Evolutionary conservation across 2,888 invertebrate species (phyloP), one percentile per base, ranked within the genome.

Genomic region (Leptinotarsa tumamoca): DNA sequence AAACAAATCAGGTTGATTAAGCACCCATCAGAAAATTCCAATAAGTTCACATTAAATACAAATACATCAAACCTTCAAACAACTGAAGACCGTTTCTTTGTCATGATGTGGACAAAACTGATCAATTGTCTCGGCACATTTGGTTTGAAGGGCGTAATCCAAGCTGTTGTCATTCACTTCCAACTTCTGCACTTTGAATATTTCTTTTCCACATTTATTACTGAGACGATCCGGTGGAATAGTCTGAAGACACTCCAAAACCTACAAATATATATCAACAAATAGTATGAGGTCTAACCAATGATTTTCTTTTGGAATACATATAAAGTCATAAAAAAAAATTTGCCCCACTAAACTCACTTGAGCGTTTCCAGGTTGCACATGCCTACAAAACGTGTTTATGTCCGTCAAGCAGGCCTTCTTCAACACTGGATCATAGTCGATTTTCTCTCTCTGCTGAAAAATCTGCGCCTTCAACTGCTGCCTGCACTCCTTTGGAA

Each of bases 391-490:
- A 76, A 92, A 92, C 63, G 90, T 90, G 78, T 91, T 90, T 33
- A 98, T 94, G 86, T 99, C 98, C 51, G 88, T 87, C 73, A 92
- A 91, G 87, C 99, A 99, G 5, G 94, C 93, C 79, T 93, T 92
- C 85, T 95, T 96, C 72, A 99, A 89, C 82, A 93, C 92, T 0
- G 96, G 95, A 89, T 98, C 96, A 78, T 96, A 92, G 79, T 94
- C 93, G 80, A 96, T 94, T 85, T 92, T 96, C 89, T 98, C 98
- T 80, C 96, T 93, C 88, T 97, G 95, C 86, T 98, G 97, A 84
- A 98, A 94, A 43, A 98, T 90, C 86, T 99, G 98, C 69, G 96
- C 94, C 85, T 94, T 93, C 21, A 99, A 90, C 87, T 99, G 98
- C 85, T 96, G 96, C 51, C 97, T 92, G 86, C 98, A 99, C 27